Base-by-base conservation (phyloP, 2,888 invertebrate species). In the Pristionchus japonicus region DNA sequence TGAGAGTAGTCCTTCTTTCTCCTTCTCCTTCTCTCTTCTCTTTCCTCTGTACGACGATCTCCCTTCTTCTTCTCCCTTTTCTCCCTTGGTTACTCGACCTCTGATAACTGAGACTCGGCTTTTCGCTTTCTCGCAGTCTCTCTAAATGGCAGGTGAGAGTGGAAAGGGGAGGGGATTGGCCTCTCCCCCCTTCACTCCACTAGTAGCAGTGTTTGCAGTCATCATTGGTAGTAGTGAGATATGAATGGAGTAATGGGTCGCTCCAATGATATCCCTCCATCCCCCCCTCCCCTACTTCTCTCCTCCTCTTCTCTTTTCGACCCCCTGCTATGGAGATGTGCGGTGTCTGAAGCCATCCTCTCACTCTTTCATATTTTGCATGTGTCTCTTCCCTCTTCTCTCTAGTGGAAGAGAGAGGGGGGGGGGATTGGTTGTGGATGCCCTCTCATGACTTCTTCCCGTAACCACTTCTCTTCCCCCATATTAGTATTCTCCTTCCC, bases 121-220 rank as follows among this genome's bases (percentile, higher is more conserved):
- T 43, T 64, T 85, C 85, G 61, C 86, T 86, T 67, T 64, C 64
- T 64, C 85, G 23, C 31, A 37, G 27, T 85, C 85, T 85, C 85
- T 85, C 85, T 83, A 83, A 52, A 83, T 52, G 49, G 82, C 82
- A 83, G 82, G 82, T 83, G 82, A 83, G 82, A 83, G 82, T 83
- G 49, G 82, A 83, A 57, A 83, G 27, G 80, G 47, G 49, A 80
- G 80, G 34, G 82, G 34, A 85, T 17, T 43, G 57, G 43, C 43
- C 85, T 85, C 4, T 40, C 47, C 85, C 37, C 83, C 67, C 23
- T 70, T 1, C n/a, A 9, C 40, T 80, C 80, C 37, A 83, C 52
- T 83, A 57, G 82, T 83, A 52, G 31, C 82, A 83, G 52, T 83
- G 34, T 52, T 37, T 83, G 52, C 82, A 83, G 49, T 52, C 82